A percentile compares a stretch with the other conserved stretches of the same genome.
Evolutionary conservation across 2,113 vertebrate genomes (phyloP).

Genomic region (Bos taurus): ARS-UCD2.0 NC_037340.1:69901501-69902000

Average conservation of each 20-base stretch:
- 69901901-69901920: neutral
- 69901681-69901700: neutral
- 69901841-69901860: neutral
- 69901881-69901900: neutral
- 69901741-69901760: neutral
- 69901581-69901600: neutral
- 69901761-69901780: neutral
- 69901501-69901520: neutral
- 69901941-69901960: neutral
- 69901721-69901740: neutral
- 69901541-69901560: neutral
- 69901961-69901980: neutral
- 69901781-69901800: neutral
- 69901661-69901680: neutral
- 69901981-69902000: neutral
- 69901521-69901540: neutral
- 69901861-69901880: neutral
- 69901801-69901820: fast-evolving
- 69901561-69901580: neutral
- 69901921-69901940: neutral
- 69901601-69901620: neutral
- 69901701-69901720: neutral
- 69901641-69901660: neutral
- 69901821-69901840: neutral
- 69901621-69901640: neutral